Conservation (phyloP, 2,888 invertebrate species). For the Plutella xylostella region DNA sequence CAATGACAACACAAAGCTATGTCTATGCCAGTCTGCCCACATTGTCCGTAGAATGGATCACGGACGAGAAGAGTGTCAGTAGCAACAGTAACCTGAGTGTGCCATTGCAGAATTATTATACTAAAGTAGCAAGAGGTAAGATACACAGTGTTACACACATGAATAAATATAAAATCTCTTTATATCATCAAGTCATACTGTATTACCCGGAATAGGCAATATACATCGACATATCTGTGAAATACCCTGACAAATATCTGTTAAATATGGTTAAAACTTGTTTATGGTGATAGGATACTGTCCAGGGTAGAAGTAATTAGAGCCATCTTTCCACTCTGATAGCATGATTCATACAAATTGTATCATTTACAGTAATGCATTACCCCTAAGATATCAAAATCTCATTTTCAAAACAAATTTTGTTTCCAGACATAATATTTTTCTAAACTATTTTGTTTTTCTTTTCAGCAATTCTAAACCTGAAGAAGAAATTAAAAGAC, state of each 20-base stretch:
- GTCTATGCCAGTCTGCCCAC: slow-evolving; percentile 45
- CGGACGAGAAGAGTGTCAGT: slow-evolving; percentile 52
- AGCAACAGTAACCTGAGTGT: slow-evolving; percentile 44
- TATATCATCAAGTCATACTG: neutral
- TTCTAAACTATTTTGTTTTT: neutral
- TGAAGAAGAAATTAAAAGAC: slow-evolving; percentile 58
- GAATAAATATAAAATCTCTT: neutral
- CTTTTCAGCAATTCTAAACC: slow-evolving; percentile 59
- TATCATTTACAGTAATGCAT: neutral
- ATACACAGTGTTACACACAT: neutral
- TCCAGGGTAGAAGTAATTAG: too few species aligned
- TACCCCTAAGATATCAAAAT: neutral
- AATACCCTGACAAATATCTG: neutral
- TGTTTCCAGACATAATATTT: neutral
- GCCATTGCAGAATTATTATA: slow-evolving; percentile 59
- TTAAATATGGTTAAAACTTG: neutral
- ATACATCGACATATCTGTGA: neutral
- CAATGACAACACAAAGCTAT: slow-evolving; percentile 44
- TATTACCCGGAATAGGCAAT: neutral
- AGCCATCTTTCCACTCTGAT: neutral
- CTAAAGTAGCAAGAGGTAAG: slow-evolving; percentile 60
- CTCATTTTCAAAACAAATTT: neutral
- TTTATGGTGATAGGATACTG: neutral
- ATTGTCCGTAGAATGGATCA: slow-evolving; percentile 58
- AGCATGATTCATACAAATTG: neutral